Base-by-base conservation (phyloP, 2,888 invertebrate genomes). In the Cacoxenus indagator region DNA sequence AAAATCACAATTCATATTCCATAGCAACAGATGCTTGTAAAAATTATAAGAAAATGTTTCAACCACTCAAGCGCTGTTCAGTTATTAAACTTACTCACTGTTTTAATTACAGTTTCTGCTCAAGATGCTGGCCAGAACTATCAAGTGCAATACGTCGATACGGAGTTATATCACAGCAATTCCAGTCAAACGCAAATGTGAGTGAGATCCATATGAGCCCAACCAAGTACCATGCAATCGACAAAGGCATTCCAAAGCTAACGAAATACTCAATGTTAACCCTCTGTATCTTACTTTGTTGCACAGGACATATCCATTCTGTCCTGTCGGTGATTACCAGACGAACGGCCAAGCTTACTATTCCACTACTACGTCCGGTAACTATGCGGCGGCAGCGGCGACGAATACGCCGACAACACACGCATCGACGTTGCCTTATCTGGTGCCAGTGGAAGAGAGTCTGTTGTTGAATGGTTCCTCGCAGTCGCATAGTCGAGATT, bases 271-370 rank as follows among this genome's bases (percentile, higher is more conserved):
- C 17, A 61, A 61, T 37, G 43, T 61, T 22, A 43, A 27, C 24
- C 57, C 24, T 57, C 17, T 17, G 26, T n/a, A 43, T 14, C 37
- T 27, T 1, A 37, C 17, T 67, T 19, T 45, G n/a, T 73, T n/a
- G n/a, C n/a, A n/a, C n/a, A 93, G 93, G 92, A 91, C 92, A 82
- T 93, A 93, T 89, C 94, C 94, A 70, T 93, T 94, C 65, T 94
- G 94, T 84, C 92, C 93, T 59, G 93, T 94, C 72, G 93, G 92
- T 14, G 93, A 93, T 71, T 88, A 88, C 69, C 85, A 87, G 69
- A 71, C 86, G 67, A 86, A 83, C 73, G 87, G 85, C 43, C 88
- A 88, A 86, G 95, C 91, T 87, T 96, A 91, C 89, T 93, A 92
- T 76, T 91, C 90, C 85, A 91, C 91, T 86, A 78, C 87, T 64